Conservation (phyloP, 2,797 vertebrate species). For the Acipenser ruthenus region DNA sequence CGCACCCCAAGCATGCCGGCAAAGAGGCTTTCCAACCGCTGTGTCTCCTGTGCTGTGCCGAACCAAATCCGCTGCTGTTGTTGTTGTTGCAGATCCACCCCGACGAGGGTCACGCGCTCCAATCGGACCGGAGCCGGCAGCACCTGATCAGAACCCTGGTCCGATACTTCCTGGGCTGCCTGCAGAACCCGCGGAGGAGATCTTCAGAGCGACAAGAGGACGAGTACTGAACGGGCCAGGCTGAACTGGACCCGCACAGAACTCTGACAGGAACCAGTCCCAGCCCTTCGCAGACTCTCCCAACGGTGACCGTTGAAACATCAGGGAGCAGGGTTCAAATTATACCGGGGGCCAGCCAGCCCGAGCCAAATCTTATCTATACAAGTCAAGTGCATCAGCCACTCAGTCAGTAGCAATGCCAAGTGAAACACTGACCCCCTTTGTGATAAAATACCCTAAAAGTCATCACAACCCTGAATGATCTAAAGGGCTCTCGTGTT, state of each 20-base stretch:
- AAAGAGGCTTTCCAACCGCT: background rate
- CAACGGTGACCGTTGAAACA: too few species aligned
- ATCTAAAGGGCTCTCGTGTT: too few species aligned
- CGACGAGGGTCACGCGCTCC: slow-evolving; percentile 64
- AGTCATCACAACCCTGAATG: too few species aligned
- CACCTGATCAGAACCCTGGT: slow-evolving; percentile 61
- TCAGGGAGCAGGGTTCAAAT: too few species aligned
- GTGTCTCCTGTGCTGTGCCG: background rate
- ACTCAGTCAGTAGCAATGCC: too few species aligned
- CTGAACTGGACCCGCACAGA: background rate
- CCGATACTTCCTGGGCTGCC: slow-evolving; percentile 63
- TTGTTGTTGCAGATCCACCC: slow-evolving; percentile 61
- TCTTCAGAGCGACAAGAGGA: slow-evolving; percentile 50
- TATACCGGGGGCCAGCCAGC: too few species aligned
- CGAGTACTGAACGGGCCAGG: slow-evolving; percentile 41
- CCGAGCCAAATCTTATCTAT: too few species aligned
- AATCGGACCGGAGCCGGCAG: slow-evolving; percentile 51
- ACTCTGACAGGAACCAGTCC: background rate
- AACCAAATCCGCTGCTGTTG: background rate
- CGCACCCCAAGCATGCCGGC: background rate
- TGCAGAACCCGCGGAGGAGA: slow-evolving; percentile 44
- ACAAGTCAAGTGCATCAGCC: too few species aligned
- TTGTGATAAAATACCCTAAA: too few species aligned
- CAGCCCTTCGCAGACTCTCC: too few species aligned
- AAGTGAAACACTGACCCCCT: too few species aligned